A percentile compares a stretch with the other conserved stretches of the same genome.
These are phyloP conservation scores for Rapana venosa DNA, from an alignment of 2,888 invertebrate genomes.

Conservation along the genomic window DNA sequence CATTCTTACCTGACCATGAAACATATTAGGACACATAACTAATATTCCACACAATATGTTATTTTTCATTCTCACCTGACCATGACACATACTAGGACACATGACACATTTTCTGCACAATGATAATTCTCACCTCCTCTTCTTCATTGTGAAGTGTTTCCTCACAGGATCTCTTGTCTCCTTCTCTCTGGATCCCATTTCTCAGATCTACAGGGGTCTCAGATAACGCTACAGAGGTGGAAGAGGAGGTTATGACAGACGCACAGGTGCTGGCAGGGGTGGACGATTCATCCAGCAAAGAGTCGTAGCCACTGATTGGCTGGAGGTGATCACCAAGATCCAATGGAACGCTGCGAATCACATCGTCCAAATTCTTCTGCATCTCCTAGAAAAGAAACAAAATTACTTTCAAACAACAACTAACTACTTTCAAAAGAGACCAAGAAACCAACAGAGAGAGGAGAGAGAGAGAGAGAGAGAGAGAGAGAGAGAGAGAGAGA, in stretches of 20 bases:
- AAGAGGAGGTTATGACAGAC: neutral
- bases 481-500: too few species aligned
- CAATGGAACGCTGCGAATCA: conserved; percentile 50
- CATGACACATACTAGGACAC: too few species aligned
- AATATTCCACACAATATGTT: too few species aligned
- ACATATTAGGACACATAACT: too few species aligned
- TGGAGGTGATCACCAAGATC: conserved; percentile 50
- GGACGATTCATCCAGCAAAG: neutral
- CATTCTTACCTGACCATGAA: too few species aligned
- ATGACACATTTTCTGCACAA: too few species aligned
- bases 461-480: too few species aligned
- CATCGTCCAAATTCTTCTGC: conserved; percentile 51
- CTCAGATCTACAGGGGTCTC: neutral
- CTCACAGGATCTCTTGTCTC: neutral
- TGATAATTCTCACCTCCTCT: neutral
- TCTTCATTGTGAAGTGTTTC: neutral
- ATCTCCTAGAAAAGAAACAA: conserved; percentile 40
- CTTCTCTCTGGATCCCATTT: neutral
- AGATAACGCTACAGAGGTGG: neutral
- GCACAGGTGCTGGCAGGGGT: neutral
- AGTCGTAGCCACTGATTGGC: conserved; percentile 45
- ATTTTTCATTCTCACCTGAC: too few species aligned
- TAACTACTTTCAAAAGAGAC: too few species aligned
- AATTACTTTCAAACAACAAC: too few species aligned
- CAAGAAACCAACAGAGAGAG: too few species aligned